Conservation (phyloP, 1,140 invertebrate genomes). For the Atta colombica region DNA sequence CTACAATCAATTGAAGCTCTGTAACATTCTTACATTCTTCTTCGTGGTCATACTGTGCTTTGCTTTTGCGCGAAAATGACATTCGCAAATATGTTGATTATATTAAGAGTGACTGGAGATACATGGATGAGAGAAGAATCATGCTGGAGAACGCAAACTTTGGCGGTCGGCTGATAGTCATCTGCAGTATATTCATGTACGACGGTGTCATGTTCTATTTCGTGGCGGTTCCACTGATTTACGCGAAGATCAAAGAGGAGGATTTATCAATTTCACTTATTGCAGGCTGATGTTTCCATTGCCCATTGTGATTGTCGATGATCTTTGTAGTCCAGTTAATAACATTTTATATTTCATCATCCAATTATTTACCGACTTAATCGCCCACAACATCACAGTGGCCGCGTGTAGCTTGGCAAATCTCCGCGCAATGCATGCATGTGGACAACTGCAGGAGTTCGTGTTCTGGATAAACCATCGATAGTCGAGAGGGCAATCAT, state of each 20-base stretch:
- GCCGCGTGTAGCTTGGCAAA: slow-evolving; percentile 70
- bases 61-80: slow-evolving; percentile 65
- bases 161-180: slow-evolving; percentile 9
- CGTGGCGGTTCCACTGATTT: neutral
- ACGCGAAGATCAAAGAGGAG: slow-evolving; percentile 48
- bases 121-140: slow-evolving; percentile 45
- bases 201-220: slow-evolving; percentile 52
- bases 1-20: slow-evolving; percentile 72
- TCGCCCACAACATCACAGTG: slow-evolving; percentile 70
- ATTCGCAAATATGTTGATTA: slow-evolving; percentile 76
- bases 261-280: slow-evolving; percentile 45
- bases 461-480: slow-evolving; percentile 64
- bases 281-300: slow-evolving; percentile 73
- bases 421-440: slow-evolving; percentile 75
- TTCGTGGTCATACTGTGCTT: slow-evolving; percentile 72
- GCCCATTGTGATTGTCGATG: slow-evolving; percentile 64
- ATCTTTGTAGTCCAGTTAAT: slow-evolving; percentile 55
- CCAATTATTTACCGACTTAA: slow-evolving; percentile 68
- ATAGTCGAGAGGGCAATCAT: neutral
- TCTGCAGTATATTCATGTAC: slow-evolving; percentile 64
- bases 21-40: slow-evolving; percentile 78
- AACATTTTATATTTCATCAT: slow-evolving; percentile 70
- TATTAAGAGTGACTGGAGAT: slow-evolving; percentile 74
- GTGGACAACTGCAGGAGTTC: slow-evolving; percentile 78
- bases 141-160: slow-evolving; percentile 65